These are phyloP conservation scores for Halictus ligatus DNA, from an alignment of 2,888 invertebrate species.

Conservation along the genomic window DNA sequence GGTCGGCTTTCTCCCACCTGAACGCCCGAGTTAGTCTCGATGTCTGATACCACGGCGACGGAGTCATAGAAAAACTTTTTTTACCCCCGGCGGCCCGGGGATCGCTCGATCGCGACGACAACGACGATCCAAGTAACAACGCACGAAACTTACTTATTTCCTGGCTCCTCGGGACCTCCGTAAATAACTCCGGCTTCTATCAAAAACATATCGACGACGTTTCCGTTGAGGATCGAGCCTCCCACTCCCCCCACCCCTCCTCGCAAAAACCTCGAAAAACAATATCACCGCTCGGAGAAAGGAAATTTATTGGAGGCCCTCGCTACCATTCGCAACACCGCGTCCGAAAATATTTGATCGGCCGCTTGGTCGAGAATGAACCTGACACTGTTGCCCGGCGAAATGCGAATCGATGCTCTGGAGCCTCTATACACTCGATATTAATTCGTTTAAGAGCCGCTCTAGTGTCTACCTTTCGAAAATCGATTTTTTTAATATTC, in stretches of 20 bases:
- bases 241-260: neutral
- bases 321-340: neutral
- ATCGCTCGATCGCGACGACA: slow-evolving; percentile 46
- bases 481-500: neutral
- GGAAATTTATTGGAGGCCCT: neutral
- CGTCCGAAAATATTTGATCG: neutral
- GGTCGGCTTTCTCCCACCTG: slow-evolving; percentile 42
- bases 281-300: neutral
- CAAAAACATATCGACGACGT: slow-evolving; percentile 35
- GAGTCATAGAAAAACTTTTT: slow-evolving; percentile 68
- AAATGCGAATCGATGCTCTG: neutral
- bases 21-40: slow-evolving; percentile 25
- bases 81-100: slow-evolving; percentile 20
- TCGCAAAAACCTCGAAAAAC: neutral
- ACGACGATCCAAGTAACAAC: slow-evolving; percentile 65
- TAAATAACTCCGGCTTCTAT: slow-evolving; percentile 58
- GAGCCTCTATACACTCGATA: neutral
- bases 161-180: slow-evolving; percentile 59
- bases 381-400: neutral
- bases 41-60: slow-evolving; percentile 51
- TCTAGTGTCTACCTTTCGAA: neutral
- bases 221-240: slow-evolving; percentile 8
- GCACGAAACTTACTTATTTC: slow-evolving; percentile 69
- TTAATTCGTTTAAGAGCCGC: neutral
- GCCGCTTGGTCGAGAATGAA: neutral